Evolutionary conservation across 2,888 invertebrate genomes (phyloP).

Genomic region (Chromoteleia sp.): DNA sequence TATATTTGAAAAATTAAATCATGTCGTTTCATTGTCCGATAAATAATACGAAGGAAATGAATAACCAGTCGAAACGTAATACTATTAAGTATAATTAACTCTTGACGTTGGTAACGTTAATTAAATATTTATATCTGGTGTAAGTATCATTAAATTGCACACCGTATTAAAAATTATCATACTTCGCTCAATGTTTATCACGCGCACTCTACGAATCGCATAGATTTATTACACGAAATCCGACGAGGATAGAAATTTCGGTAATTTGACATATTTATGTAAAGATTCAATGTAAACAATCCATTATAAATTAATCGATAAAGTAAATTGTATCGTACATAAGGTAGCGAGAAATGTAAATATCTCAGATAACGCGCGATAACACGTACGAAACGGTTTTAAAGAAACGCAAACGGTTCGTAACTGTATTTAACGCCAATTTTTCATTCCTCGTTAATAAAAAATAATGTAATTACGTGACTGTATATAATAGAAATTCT

Average conservation of each 20-base stretch:
- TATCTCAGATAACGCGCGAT: constrained; percentile 4
- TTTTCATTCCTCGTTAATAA: constrained; percentile 9
- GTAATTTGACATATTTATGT: background rate
- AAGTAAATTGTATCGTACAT: background rate
- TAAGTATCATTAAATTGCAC: background rate
- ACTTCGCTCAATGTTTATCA: background rate
- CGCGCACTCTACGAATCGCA: background rate
- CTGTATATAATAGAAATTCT: constrained; percentile 6
- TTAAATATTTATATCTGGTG: background rate
- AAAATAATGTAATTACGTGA: constrained; percentile 20
- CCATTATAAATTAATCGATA: background rate
- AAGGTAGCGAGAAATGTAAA: constrained; percentile 6
- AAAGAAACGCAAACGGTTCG: background rate
- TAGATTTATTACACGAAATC: background rate
- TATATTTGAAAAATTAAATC: too few relatives aligned
- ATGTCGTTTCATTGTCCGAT: too few relatives aligned
- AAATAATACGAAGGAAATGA: too few relatives aligned
- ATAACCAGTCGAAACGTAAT: too few relatives aligned
- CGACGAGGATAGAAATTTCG: background rate
- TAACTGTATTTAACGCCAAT: constrained; percentile 6
- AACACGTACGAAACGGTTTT: background rate
- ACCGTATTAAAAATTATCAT: background rate
- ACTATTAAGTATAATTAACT: background rate
- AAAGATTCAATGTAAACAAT: background rate
- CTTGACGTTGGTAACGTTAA: background rate